Base-by-base conservation (phyloP, 2,888 invertebrate species). In the Lithosia quadra region DNA sequence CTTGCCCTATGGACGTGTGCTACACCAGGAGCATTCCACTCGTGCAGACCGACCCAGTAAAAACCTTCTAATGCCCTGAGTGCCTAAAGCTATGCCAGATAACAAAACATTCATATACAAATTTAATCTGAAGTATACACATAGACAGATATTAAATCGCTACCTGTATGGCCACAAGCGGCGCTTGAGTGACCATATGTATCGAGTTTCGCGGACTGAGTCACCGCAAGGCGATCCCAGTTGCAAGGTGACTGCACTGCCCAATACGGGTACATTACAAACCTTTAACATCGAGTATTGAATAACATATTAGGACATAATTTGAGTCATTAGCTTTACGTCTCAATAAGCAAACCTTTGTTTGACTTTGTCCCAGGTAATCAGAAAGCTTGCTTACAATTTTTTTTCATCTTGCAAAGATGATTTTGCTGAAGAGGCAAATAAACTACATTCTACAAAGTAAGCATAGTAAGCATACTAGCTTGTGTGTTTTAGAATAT, bases 181-280 rank as follows among this genome's bases (percentile, higher is more conserved):
- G 76, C 80, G 81, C 79, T 79, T 77, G 79, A 83, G 72, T 82
- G 77, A 67, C 68, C 75, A 79, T 75, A 78, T 67, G 71, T 83
- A 78, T 86, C 78, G 63, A 65, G 76, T 87, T 76, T 79, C 85
- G 63, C 79, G 66, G 72, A 76, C 74, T 91, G 89, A 90, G 84
- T 89, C 89, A 89, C 79, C 77, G 89, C 88, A 88, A 90, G 85
- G 86, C 85, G 90, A 90, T 90, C 88, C 84, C 79, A 75, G 62
- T 58, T 70, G 80, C 90, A 89, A 91, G 90, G 91, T 88, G 83
- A 90, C 81, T 86, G 82, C 74, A 80, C 86, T 76, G 81, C 78
- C 85, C 70, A 81, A 83, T 80, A 74, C 81, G 78, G 77, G 59
- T 82, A 76, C 70, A 79, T 82, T 80, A 82, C 82, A 81, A 75